Evolutionary conservation across 2,888 invertebrate species (phyloP).

Genomic region (Linnaemya tessellans): DNA sequence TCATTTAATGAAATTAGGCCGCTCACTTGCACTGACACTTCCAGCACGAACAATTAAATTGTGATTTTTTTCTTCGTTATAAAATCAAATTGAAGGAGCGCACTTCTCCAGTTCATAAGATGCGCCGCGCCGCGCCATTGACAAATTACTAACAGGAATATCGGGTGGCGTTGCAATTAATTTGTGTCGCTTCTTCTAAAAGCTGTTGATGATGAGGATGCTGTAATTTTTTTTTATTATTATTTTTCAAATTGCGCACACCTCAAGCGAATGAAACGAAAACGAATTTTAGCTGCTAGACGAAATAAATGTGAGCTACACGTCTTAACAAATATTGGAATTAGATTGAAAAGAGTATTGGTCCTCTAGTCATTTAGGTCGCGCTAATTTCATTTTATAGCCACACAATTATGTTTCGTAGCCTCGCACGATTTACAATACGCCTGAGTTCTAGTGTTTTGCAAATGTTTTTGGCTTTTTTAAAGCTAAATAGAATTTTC

Average conservation of each 20-base stretch:
- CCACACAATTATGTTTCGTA: no score
- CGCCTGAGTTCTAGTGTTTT: no score
- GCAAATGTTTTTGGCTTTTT: no score
- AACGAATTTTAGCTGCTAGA: no score
- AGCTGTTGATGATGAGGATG: constrained; percentile 29
- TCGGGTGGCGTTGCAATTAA: constrained; percentile 54
- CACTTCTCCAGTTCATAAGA: not conserved
- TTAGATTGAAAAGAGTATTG: no score
- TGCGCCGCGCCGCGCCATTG: not conserved
- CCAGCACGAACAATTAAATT: constrained; percentile 31
- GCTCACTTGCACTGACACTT: not conserved
- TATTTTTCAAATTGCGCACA: constrained; percentile 32
- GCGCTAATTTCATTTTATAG: no score
- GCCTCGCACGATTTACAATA: no score
- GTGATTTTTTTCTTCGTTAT: not conserved
- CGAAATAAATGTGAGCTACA: constrained; percentile 14
- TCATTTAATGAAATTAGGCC: constrained; percentile 5
- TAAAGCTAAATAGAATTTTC: no score
- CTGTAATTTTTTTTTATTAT: constrained; percentile 1
- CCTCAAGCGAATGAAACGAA: constrained; percentile 9
- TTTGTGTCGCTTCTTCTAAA: constrained; percentile 26
- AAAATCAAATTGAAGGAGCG: not conserved
- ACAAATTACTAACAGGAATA: constrained; percentile 51
- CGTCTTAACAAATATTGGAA: no score
- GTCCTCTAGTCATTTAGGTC: no score